Evolutionary conservation across 1,140 invertebrate genomes (phyloP).

Genomic region (Magallana ariakensis): DNA sequence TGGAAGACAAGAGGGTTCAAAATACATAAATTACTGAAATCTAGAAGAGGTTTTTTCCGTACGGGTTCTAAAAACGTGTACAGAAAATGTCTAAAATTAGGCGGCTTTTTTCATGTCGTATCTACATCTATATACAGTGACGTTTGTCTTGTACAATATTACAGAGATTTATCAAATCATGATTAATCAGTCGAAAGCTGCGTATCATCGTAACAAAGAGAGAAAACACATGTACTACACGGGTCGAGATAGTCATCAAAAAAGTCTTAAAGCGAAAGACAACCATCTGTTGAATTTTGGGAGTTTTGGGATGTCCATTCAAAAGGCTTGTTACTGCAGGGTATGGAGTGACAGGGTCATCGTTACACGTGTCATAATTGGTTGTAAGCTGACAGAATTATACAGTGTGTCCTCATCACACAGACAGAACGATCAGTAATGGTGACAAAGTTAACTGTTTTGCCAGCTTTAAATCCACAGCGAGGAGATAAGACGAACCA

Average conservation of each 20-base stretch:
- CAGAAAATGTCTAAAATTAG: background rate
- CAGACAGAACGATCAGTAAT: constrained; percentile 27
- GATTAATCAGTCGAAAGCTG: background rate
- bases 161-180: background rate
- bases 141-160: background rate
- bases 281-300: constrained; percentile 19
- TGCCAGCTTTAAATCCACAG: constrained; percentile 10
- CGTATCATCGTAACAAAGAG: background rate
- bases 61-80: background rate
- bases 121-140: background rate
- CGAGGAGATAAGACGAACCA: background rate
- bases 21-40: no score
- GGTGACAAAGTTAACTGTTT: constrained; percentile 36
- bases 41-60: no score
- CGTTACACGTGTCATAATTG: constrained; percentile 36
- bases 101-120: background rate
- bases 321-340: constrained; percentile 31
- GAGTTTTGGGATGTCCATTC: constrained; percentile 26
- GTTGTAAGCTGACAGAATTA: constrained; percentile 36
- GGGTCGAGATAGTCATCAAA: background rate
- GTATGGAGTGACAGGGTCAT: constrained; percentile 25
- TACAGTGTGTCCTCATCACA: constrained; percentile 21
- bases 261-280: background rate
- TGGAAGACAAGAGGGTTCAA: no score
- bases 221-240: constrained; percentile 27